These are phyloP conservation scores for Galbula dea DNA, from an alignment of 2,113 vertebrate species.

Conservation along the genomic window DNA sequence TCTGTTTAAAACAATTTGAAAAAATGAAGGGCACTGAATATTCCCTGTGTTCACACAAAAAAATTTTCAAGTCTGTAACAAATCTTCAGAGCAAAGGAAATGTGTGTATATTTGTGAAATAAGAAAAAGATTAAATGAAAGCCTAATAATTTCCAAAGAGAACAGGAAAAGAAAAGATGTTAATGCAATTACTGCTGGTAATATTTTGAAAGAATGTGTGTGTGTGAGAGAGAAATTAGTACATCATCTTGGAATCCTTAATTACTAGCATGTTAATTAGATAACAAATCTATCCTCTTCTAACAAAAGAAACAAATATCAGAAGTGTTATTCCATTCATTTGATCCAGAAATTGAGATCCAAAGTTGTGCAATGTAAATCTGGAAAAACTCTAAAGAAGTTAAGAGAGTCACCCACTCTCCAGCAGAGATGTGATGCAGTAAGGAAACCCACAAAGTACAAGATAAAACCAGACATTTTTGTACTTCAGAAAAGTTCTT, in stretches of 20 bases:
- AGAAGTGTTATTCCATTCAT: slow-evolving; percentile 11
- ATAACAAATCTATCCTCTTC: slow-evolving; percentile 50
- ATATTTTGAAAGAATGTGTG: slow-evolving; percentile 10
- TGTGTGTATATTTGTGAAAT: background rate
- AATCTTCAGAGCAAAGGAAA: slow-evolving; percentile 5
- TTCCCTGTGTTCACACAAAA: background rate
- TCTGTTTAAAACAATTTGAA: background rate
- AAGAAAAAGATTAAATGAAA: slow-evolving; percentile 24
- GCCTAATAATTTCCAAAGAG: slow-evolving; percentile 11
- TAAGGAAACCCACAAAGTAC: background rate
- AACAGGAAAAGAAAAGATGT: slow-evolving; percentile 9
- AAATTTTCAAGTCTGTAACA: background rate
- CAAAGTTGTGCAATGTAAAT: background rate
- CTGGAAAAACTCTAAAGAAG: background rate
- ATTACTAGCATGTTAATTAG: slow-evolving; percentile 49
- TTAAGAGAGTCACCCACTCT: background rate
- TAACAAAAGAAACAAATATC: slow-evolving; percentile 5
- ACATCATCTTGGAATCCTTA: slow-evolving; percentile 46
- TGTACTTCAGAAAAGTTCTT: background rate
- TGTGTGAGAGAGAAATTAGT: slow-evolving; percentile 34
- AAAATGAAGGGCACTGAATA: background rate
- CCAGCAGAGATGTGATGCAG: background rate
- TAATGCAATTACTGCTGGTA: slow-evolving; percentile 55
- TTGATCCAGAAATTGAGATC: slow-evolving; percentile 37
- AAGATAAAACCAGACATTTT: background rate